Evolutionary conservation across 1,140 invertebrate species (phyloP).

Genomic region (Neodiprion lecontei): DNA sequence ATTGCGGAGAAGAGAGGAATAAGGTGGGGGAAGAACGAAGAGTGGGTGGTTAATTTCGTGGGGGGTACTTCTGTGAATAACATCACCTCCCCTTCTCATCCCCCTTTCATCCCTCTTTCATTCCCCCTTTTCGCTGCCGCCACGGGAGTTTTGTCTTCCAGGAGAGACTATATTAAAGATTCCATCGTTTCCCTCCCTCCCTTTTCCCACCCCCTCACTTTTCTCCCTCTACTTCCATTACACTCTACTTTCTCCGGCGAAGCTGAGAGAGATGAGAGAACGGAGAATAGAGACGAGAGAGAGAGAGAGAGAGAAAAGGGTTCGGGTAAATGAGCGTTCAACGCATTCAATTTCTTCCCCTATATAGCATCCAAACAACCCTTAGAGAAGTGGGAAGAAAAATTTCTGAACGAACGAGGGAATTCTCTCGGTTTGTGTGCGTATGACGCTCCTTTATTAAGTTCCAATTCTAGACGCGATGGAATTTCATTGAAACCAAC

Average conservation of each 20-base stretch:
- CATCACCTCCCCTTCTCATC: constrained; percentile 34
- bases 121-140: constrained; percentile 20
- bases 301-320: constrained; percentile 30
- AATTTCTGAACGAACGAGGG: constrained; percentile 33
- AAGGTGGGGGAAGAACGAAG: no score
- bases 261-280: constrained; percentile 23
- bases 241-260: neutral
- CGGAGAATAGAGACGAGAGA: constrained; percentile 31
- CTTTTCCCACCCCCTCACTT: neutral
- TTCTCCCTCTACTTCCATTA: neutral
- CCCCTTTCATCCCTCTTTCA: constrained; percentile 38
- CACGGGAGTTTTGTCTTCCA: constrained; percentile 8
- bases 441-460: constrained; percentile 57
- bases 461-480: constrained; percentile 48
- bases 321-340: constrained; percentile 54
- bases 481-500: constrained; percentile 13
- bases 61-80: neutral
- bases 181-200: constrained; percentile 32
- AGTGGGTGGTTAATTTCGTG: neutral
- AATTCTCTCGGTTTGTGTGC: constrained; percentile 42
- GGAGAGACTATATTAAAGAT: constrained; percentile 53
- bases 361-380: neutral
- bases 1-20: no score
- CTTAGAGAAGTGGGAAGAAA: constrained; percentile 25
- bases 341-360: constrained; percentile 50